Base-by-base conservation (phyloP, 2,797 vertebrate genomes). In the Diplodus puntazzo region DNA sequence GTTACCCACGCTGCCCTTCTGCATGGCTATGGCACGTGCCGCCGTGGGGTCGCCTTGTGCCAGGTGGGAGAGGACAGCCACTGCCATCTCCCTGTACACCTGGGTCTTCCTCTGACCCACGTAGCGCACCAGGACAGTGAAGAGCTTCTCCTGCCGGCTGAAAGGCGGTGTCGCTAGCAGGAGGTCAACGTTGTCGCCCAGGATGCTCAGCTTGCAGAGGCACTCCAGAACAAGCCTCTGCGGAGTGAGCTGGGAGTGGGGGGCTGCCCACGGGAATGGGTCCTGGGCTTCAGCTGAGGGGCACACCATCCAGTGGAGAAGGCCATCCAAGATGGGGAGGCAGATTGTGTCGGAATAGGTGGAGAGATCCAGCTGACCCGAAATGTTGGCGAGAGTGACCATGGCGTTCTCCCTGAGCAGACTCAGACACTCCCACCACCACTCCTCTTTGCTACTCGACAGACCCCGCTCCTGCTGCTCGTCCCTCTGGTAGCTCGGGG, bases 221-320 rank as follows among this genome's bases (percentile, higher is more conserved):
- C 97, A 97, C 95, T 99, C 98, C 94, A 99, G 96, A 89, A 97
- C 97, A 89, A 99, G 96, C 94, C 97, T 96, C 93, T 99, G 98
- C 14, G 98, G 98, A 20, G 96, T 96, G 72, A 99, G 97, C 83
- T 96, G 95, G 11, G 98, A 99, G 94, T 97, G 96, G 77, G 96
- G 95, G 0, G 95, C 93, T 61, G 96, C 96, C 0, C 96, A 96
- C 25, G 97, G 97, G 88, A 99, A 99, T 80, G 97, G 97, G 95
- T 99, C 98, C 92, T 97, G 98, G 82, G 98, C 95, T 94, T 99
- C 97, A 0, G 98, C 97, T 0, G 98, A 98, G 0, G 98, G 98
- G 89, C 98, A 99, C 91, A 99, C 97, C 97, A 98, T 98, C 98
- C 98, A 99, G 96, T 99, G 98, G 91, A 99, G 97, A 75, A 99